Percentiles rank a stretch among this genome's conserved stretches.
Evolutionary conservation across 30 jellyfish, hydroid and myxozoan genomes (phyloP).

Genomic region (Haliclystus octoradiatus): DNA sequence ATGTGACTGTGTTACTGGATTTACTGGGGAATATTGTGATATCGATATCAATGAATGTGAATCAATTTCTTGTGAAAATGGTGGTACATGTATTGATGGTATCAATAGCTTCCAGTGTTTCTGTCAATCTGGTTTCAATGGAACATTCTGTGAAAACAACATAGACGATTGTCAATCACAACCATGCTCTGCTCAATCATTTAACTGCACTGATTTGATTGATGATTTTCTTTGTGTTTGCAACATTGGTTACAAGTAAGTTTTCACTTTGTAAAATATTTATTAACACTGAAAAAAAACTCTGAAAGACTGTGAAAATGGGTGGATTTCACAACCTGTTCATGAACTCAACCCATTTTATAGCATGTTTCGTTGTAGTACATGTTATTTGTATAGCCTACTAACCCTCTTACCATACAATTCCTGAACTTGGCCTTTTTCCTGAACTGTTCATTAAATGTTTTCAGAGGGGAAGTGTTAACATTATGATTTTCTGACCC

Average conservation of each 20-base stretch:
- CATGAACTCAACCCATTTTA: background rate
- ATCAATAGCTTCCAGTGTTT: slow-evolving; percentile 50
- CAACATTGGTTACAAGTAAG: slow-evolving; percentile 76
- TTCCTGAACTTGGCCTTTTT: no score
- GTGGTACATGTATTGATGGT: slow-evolving; percentile 4
- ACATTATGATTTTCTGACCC: no score
- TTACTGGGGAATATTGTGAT: slow-evolving; percentile 44
- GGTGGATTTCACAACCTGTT: background rate
- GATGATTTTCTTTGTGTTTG: slow-evolving; percentile 68
- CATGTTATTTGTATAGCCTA: no score
- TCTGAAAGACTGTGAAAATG: background rate
- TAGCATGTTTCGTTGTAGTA: no score
- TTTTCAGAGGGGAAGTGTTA: no score
- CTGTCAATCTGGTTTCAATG: slow-evolving; percentile 68
- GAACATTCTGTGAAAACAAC: slow-evolving; percentile 51
- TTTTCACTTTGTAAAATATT: background rate
- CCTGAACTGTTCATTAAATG: no score
- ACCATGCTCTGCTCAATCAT: slow-evolving; percentile 66
- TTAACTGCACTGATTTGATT: slow-evolving; percentile 57
- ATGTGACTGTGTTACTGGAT: slow-evolving; percentile 53
- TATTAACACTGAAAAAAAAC: background rate
- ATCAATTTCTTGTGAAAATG: background rate
- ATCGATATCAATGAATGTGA: slow-evolving; percentile 8
- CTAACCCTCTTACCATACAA: no score
- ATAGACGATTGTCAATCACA: slow-evolving; percentile 61